Evolutionary conservation across 2,797 vertebrate genomes (phyloP).

Genomic region (Nannoperca australis): DNA sequence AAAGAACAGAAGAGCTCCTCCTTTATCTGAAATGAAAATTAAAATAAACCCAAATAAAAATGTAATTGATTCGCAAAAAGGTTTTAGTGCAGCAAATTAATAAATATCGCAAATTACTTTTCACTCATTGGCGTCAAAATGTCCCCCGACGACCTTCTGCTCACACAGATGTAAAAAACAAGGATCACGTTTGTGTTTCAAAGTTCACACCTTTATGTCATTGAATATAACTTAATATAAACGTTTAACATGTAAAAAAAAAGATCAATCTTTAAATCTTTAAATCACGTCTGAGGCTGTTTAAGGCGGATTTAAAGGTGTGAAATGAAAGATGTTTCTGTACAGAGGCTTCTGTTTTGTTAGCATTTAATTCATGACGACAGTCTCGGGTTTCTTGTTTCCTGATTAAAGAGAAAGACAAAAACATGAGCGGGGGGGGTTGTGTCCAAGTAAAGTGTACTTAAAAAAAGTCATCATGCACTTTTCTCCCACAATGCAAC

Average conservation of each 20-base stretch:
- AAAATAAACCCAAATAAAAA: not conserved
- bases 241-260: not conserved
- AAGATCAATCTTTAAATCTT: no score
- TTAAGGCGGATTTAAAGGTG: constrained; percentile 19
- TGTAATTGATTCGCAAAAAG: constrained; percentile 42
- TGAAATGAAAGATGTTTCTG: not conserved
- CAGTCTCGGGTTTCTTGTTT: not conserved
- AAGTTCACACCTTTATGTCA: not conserved
- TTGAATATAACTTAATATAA: not conserved
- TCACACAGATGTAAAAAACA: not conserved
- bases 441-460: no score
- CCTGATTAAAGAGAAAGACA: not conserved
- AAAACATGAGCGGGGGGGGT: not conserved
- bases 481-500: not conserved
- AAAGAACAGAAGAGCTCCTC: constrained; percentile 44
- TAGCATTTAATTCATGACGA: no score
- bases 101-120: constrained; percentile 45
- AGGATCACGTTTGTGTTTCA: not conserved
- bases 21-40: not conserved
- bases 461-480: no score
- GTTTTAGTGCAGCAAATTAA: constrained; percentile 65
- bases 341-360: not conserved
- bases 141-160: not conserved
- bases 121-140: constrained; percentile 37
- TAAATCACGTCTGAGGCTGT: no score